phyloP scores from a whole-genome alignment of 2,797 vertebrate genomes.

The Phrynocephalus vlangalii region DNA sequence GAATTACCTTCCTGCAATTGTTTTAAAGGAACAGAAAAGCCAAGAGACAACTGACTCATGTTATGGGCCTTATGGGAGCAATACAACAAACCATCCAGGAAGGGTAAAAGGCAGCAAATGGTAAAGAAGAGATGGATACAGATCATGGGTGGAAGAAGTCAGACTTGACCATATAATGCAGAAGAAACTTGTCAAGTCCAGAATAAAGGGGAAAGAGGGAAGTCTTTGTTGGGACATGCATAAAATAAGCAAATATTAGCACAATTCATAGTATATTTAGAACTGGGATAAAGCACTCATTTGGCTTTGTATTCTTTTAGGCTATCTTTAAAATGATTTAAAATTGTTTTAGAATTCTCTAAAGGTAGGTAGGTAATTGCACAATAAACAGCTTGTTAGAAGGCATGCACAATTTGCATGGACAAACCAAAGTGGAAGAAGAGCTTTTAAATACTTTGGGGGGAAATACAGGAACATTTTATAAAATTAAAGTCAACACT shows the following conservation, averaged over 20 bases:
- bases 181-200: neutral
- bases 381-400: neutral
- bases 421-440: neutral
- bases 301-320: neutral
- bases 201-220: neutral
- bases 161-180: neutral
- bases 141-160: neutral
- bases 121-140: neutral
- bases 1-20: neutral
- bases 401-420: neutral
- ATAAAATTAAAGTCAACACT: neutral
- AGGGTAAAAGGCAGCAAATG: slow-evolving; percentile 20
- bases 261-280: neutral
- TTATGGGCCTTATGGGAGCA: neutral
- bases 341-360: too few species aligned
- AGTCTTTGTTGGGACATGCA: neutral
- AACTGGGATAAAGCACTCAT: neutral
- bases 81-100: neutral
- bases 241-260: slow-evolving; percentile 24
- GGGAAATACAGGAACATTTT: neutral
- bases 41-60: neutral
- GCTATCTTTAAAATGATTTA: neutral
- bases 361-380: neutral
- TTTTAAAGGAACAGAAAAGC: slow-evolving; percentile 1
- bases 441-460: slow-evolving; percentile 15